phyloP scores from a whole-genome alignment of 2,113 vertebrate species.

The Cyprinodon variegatus region DNA sequence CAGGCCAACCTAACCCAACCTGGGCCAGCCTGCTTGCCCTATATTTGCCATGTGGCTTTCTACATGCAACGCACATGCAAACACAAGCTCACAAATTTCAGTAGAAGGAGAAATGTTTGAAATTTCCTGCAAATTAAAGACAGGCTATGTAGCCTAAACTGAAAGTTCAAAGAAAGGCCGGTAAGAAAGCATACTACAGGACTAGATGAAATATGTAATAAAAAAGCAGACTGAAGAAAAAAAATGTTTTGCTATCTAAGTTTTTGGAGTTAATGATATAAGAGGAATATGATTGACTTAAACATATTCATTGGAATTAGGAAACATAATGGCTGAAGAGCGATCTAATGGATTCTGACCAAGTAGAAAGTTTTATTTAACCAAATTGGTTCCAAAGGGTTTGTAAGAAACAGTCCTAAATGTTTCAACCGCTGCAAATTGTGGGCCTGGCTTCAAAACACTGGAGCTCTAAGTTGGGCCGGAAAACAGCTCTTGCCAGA shows the following conservation, averaged over 20 bases:
- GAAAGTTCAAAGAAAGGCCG: not conserved
- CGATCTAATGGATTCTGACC: not conserved
- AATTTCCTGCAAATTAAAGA: conserved; percentile 47
- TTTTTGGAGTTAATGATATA: not conserved
- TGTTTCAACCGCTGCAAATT: too few species aligned
- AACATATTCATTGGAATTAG: not conserved
- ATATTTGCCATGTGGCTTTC: conserved; percentile 47
- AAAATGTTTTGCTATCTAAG: not conserved
- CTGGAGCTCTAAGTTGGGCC: too few species aligned
- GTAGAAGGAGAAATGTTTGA: conserved; percentile 32
- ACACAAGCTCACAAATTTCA: conserved; percentile 6
- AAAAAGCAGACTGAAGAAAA: not conserved
- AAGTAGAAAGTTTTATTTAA: too few species aligned
- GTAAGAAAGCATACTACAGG: not conserved
- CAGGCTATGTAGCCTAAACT: not conserved
- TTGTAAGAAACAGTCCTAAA: too few species aligned
- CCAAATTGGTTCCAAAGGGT: too few species aligned
- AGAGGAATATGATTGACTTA: not conserved
- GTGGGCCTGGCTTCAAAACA: too few species aligned
- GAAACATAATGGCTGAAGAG: not conserved
- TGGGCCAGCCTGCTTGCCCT: conserved; percentile 21
- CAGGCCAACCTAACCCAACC: conserved; percentile 37
- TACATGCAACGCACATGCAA: not conserved
- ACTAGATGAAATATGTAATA: not conserved
- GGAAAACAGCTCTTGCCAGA: too few species aligned